A percentile compares a stretch with the other conserved stretches of the same genome.
These are phyloP conservation scores for Chlorodrepanis virens DNA, from an alignment of 2,113 vertebrate species.

Conservation along the genomic window DNA sequence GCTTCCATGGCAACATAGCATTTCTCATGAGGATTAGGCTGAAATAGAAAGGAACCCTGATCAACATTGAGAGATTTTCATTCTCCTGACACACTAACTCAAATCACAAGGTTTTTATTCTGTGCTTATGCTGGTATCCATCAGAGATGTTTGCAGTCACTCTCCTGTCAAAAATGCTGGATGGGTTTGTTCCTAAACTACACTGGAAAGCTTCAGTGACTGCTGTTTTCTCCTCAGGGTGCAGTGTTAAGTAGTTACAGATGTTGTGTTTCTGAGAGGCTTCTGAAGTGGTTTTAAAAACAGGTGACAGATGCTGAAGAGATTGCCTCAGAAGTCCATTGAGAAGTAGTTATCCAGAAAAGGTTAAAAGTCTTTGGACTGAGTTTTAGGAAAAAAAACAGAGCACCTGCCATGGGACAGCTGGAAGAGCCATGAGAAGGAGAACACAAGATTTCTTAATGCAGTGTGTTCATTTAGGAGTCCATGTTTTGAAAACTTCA, in stretches of 20 bases:
- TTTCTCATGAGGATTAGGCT: not conserved
- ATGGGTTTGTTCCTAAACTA: not conserved
- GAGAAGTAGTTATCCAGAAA: not conserved
- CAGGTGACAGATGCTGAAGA: not conserved
- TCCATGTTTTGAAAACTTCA: not conserved
- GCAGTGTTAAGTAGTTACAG: not conserved
- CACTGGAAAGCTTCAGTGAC: not conserved
- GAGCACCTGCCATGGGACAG: not conserved
- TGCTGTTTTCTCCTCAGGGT: not conserved
- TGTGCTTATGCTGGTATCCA: not conserved
- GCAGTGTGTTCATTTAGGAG: not conserved
- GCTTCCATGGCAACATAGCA: not conserved
- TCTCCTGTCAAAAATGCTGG: not conserved
- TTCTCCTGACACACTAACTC: not conserved
- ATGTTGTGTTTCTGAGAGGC: not conserved
- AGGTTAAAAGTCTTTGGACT: not conserved
- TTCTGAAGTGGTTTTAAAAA: not conserved
- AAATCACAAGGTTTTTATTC: not conserved
- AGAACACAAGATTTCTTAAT: not conserved
- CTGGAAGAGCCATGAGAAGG: not conserved
- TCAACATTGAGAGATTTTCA: rapidly evolving
- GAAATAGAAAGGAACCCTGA: not conserved
- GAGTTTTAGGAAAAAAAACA: not conserved
- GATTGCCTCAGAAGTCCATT: not conserved
- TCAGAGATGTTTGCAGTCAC: not conserved